phyloP scores from a whole-genome alignment of 2,113 vertebrate genomes.

The Tachuris rubrigastra region DNA sequence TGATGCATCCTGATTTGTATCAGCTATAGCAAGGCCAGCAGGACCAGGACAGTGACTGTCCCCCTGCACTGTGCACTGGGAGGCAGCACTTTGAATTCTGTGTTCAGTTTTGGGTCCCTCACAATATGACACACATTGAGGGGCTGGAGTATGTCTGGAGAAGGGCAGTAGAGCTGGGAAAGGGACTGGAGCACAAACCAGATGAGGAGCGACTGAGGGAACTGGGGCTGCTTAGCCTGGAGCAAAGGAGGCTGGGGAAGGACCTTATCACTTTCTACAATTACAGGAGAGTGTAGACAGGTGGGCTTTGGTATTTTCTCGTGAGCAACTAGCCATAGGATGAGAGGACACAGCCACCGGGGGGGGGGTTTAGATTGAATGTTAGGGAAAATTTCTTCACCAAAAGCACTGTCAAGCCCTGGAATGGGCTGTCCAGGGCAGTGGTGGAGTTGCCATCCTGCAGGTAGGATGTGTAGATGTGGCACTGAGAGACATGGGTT shows the following conservation, averaged over 20 bases:
- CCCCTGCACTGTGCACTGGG: background rate
- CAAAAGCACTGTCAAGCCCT: background rate
- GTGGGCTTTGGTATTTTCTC: fast-evolving
- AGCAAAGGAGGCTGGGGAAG: background rate
- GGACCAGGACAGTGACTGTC: background rate
- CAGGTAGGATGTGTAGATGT: fast-evolving
- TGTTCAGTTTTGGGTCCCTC: background rate
- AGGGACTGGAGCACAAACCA: background rate
- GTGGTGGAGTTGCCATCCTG: background rate
- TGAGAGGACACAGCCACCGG: no score
- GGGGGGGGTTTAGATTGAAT: background rate
- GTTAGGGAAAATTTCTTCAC: background rate
- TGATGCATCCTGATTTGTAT: background rate
- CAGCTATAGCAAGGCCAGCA: background rate
- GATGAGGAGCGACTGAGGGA: background rate
- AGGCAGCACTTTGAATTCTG: background rate
- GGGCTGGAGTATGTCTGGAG: background rate
- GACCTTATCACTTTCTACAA: fast-evolving
- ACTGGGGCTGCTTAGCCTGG: background rate
- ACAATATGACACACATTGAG: background rate
- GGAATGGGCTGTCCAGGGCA: fast-evolving
- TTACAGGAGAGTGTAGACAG: background rate
- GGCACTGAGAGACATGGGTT: background rate
- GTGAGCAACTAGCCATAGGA: background rate
- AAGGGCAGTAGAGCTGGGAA: fast-evolving